Evolutionary conservation across 2,888 invertebrate species (phyloP), one percentile per base, ranked within the genome.

Genomic region (Metellina segmentata): DNA sequence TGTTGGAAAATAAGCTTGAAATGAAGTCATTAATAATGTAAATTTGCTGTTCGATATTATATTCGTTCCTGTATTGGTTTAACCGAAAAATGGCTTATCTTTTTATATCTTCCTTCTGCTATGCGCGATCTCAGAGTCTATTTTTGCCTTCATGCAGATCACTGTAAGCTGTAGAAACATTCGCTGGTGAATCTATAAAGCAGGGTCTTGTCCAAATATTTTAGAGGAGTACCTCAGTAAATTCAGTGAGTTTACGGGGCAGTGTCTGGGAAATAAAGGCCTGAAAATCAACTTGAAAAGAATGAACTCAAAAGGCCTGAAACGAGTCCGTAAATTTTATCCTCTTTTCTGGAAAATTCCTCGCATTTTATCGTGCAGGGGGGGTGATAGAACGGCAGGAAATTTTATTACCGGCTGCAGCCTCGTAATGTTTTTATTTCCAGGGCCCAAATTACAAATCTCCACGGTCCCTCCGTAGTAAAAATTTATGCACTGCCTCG

Each of bases 371-470:
- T 85, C 74, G 61, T 34, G 16, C 48, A 61, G 9, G 61, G 61
- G 61, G 19, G 16, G 52, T 61, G n/a, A 34, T 61, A 61, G 61
- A 75, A 75, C 53, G 53, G 53, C 34, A 52, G 79, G 70, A 78
- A 77, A 70, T 85, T 89, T 89, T 89, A 89, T 89, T 89, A 83
- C 89, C 77, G 13, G 34, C 51, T 51, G 83, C 34, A 83, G 78
- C 48, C 49, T 89, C 83, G 83, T 77, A 89, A 89, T 89, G 89
- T 89, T 89, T 89, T 89, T 89, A 89, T 89, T 78, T 83, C 71
- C 53, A 71, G 16, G 52, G 34, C 53, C 72, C 75, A 89, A 85
- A 81, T 85, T 83, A 77, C 78, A 83, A 89, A 89, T 89, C 89
- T 70, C 78, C 81, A 81, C 81, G 49, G 87, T 51, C 52, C 69